A percentile compares a stretch with the other conserved stretches of the same genome.
phyloP scores from a whole-genome alignment of 2,888 invertebrate species.

The Cepaea hortensis region DNA sequence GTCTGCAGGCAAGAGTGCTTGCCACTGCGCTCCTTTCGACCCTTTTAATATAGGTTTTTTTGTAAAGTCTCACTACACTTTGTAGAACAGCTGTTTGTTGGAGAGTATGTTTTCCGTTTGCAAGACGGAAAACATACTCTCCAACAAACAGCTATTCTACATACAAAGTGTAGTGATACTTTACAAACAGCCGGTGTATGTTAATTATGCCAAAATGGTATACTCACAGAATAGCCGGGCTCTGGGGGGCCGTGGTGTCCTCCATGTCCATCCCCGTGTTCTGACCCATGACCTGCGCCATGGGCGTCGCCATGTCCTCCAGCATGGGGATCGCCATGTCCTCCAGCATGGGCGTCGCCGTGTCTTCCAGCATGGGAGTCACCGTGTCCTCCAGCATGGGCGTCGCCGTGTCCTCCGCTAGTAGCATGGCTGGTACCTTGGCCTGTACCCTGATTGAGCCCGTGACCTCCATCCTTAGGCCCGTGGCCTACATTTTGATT shows the following conservation, averaged over 20 bases:
- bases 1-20: no score
- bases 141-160: no score
- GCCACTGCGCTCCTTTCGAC: no score
- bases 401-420: slow-evolving; percentile 24
- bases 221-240: slow-evolving; percentile 22
- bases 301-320: not conserved
- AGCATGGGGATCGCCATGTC: not conserved
- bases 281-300: not conserved
- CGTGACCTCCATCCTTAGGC: slow-evolving; percentile 1
- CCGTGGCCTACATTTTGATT: not conserved
- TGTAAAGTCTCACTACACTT: no score
- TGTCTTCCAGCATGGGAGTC: not conserved
- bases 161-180: no score
- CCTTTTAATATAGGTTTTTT: no score
- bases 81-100: no score
- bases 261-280: not conserved
- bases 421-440: not conserved
- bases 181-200: no score
- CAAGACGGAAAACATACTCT: no score
- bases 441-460: not conserved
- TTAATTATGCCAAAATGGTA: no score
- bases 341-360: slow-evolving; percentile 8
- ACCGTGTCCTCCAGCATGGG: not conserved
- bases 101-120: no score
- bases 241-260: slow-evolving; percentile 23